These are phyloP conservation scores for Chlorospingus semifuscus DNA, from an alignment of 2,797 vertebrate species.

Conservation along the genomic window DNA sequence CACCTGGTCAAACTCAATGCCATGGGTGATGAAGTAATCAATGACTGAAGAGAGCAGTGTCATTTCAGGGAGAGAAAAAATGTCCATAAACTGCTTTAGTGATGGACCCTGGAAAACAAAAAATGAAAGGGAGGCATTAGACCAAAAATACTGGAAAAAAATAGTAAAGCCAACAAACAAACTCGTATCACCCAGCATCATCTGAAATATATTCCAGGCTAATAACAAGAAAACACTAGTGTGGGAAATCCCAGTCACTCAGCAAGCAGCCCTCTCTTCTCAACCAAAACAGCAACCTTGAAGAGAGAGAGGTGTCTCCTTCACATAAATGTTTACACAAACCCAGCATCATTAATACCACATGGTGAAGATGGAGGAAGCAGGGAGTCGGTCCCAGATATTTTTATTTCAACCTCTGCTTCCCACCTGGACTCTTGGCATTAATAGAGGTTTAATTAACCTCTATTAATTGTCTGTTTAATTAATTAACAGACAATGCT, in stretches of 20 bases:
- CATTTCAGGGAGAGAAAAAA: constrained; percentile 85
- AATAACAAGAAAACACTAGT: neutral
- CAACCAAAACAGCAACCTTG: neutral
- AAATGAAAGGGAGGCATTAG: neutral
- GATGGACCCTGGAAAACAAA: constrained; percentile 74
- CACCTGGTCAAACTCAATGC: constrained; percentile 82
- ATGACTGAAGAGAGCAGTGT: constrained; percentile 81
- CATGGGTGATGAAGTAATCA: constrained; percentile 78
- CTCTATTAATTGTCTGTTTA: no score
- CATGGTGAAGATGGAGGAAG: neutral
- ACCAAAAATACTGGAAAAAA: neutral
- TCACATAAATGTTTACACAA: neutral
- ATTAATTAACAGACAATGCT: neutral
- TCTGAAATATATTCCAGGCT: neutral
- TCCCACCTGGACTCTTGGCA: neutral
- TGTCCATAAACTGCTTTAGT: constrained; percentile 85
- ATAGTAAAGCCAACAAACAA: neutral
- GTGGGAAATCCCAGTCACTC: neutral
- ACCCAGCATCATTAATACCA: neutral
- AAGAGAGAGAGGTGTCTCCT: neutral
- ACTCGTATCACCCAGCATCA: neutral
- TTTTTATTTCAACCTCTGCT: neutral
- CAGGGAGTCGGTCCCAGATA: neutral
- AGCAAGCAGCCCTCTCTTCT: neutral
- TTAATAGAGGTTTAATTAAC: neutral